Evolutionary conservation across 2,888 invertebrate genomes (phyloP), one percentile per base, ranked within the genome.

Genomic region (Tachina grossa): DNA sequence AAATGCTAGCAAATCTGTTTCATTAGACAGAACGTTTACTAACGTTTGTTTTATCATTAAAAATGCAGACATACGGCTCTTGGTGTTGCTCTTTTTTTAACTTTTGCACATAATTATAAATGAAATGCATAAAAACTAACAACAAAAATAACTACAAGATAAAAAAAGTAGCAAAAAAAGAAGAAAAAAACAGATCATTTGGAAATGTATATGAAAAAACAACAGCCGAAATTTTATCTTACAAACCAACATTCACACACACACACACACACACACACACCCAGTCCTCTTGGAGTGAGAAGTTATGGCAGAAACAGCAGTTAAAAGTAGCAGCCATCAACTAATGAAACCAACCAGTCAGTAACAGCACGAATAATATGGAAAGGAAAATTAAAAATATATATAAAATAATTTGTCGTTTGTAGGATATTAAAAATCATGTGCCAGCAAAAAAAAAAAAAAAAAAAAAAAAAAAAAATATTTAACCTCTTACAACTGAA

Each of bases 41-140:
- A 79, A 41, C 72, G 72, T 72, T 81, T 81, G 68, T 59, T 81
- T 75, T 81, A 81, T 81, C 81, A 81, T 81, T 81, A 68, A 81
- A 81, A 81, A 81, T 81, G 68, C 81, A 81, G 81, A 81, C 81
- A 75, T 61, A 51, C 75, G 19, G 47, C 71, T 79, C 19, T 22
- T 47, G 11, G n/a, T 2, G 22, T 53, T 43, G 22, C 2, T 59
- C 66, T 77, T 71, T 51, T 66, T 74, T n/a, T 72, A 31, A 49
- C 39, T 71, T 22, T 45, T 72, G 71, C 63, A 72, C 71, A 71
- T 72, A 79, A 79, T 79, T 79, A 72, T 49, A 79, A 79, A 79
- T 81, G 31, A 59, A 74, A 68, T 49, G 55, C 45, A 74, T 9
- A 66, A 66, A 51, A 9, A 78, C 31, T 39, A 47, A 39, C 8